Evolutionary conservation across 1,140 invertebrate species (phyloP).

Genomic region (Pachypsylla venusta): DNA sequence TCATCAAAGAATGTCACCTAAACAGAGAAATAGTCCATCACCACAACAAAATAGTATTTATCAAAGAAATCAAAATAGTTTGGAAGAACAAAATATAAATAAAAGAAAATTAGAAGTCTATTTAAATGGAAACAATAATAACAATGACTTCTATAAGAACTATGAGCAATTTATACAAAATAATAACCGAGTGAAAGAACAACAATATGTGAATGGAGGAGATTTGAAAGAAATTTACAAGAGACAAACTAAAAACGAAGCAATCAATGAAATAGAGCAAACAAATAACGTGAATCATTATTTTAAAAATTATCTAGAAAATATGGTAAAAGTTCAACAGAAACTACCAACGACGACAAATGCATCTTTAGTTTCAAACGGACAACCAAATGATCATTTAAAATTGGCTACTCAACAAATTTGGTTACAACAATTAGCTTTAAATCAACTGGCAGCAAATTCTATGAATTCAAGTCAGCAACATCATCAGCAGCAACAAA

Average conservation of each 20-base stretch:
- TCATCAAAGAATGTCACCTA: too few species aligned
- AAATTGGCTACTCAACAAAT: background rate
- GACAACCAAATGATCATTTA: too few species aligned
- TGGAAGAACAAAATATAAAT: slow-evolving; percentile 4
- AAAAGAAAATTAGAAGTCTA: background rate
- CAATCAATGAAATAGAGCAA: background rate
- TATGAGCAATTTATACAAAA: slow-evolving; percentile 1
- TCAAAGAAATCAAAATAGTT: too few species aligned
- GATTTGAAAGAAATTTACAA: too few species aligned
- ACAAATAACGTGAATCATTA: background rate
- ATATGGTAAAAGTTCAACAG: slow-evolving; percentile 2
- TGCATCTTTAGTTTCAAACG: background rate
- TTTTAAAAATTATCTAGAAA: background rate
- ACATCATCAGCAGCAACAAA: background rate
- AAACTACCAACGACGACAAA: background rate
- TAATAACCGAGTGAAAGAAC: too few species aligned
- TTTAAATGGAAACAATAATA: slow-evolving; percentile 3
- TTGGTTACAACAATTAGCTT: background rate
- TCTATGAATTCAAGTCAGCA: background rate
- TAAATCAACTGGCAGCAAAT: background rate
- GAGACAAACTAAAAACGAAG: background rate
- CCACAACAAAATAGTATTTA: too few species aligned
- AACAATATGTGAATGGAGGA: too few species aligned
- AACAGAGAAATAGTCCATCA: too few species aligned
- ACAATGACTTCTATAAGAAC: slow-evolving; percentile 4